A percentile compares a stretch with the other conserved stretches of the same genome.
Conservation (phyloP, 2,888 invertebrate species). For the Pasiphila rectangulata region DNA sequence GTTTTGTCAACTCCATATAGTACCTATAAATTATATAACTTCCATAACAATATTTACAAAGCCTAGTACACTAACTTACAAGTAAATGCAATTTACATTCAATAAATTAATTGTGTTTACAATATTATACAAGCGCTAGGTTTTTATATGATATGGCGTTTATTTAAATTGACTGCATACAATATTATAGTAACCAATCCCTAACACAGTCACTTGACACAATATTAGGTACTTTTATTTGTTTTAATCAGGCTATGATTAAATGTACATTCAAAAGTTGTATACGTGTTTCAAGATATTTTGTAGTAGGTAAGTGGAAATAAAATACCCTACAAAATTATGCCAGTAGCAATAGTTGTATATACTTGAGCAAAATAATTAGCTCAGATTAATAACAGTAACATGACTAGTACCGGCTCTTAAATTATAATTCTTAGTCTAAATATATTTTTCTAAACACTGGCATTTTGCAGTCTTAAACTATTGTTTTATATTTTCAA, state of each 20-base stretch:
- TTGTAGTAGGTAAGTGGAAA: neutral
- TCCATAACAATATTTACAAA: constrained; percentile 81
- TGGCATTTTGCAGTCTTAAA: constrained; percentile 73
- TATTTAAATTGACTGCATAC: constrained; percentile 65
- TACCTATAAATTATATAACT: constrained; percentile 81
- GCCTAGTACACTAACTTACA: constrained; percentile 77
- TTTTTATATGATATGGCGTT: constrained; percentile 77
- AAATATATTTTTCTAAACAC: constrained; percentile 62
- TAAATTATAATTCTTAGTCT: constrained; percentile 59
- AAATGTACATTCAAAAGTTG: too few species aligned
- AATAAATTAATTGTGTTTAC: constrained; percentile 79
- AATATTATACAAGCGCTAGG: constrained; percentile 78
- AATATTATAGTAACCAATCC: constrained; percentile 26
- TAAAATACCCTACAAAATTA: constrained; percentile 14
- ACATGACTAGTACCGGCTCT: constrained; percentile 76
- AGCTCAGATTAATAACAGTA: constrained; percentile 57
- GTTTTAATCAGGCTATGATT: too few species aligned
- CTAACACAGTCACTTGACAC: constrained; percentile 22
- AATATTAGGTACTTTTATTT: neutral
- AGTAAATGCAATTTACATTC: constrained; percentile 78
- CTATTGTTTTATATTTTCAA: constrained; percentile 23
- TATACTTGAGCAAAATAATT: constrained; percentile 60
- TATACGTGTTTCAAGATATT: neutral
- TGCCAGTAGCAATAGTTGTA: constrained; percentile 37
- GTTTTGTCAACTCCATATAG: constrained; percentile 63